phyloP scores from a whole-genome alignment of 2,113 vertebrate genomes.

The Syngnathus typhle region DNA sequence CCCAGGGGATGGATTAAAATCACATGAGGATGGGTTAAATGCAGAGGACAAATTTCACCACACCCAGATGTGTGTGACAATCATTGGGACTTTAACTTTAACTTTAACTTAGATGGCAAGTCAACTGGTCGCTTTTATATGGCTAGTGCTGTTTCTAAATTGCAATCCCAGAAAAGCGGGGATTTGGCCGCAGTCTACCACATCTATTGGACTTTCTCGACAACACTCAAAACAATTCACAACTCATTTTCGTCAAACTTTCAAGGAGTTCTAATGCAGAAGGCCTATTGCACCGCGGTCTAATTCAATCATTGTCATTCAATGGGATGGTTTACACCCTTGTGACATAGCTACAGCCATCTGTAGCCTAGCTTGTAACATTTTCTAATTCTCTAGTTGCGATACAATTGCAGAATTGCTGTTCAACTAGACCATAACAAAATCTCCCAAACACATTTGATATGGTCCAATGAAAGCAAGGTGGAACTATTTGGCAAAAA shows the following conservation, averaged over 20 bases:
- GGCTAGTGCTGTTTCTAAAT: not conserved
- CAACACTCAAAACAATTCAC: constrained; percentile 4
- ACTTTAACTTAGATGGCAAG: too few relatives aligned
- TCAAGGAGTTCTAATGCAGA: not conserved
- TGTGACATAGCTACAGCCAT: not conserved
- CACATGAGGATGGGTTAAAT: too few relatives aligned
- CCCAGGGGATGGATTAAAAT: too few relatives aligned
- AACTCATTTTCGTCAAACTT: not conserved
- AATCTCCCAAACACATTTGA: too few relatives aligned
- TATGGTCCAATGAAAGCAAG: too few relatives aligned
- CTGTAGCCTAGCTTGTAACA: not conserved
- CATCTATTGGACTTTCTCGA: not conserved
- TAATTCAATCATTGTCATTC: not conserved
- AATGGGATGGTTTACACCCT: not conserved
- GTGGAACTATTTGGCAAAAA: too few relatives aligned
- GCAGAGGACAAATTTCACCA: too few relatives aligned
- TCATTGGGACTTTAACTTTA: too few relatives aligned
- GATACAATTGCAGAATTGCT: not conserved
- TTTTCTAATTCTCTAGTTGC: not conserved
- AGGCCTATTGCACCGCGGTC: not conserved
- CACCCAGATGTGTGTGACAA: too few relatives aligned
- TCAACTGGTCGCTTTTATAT: constrained; percentile 2
- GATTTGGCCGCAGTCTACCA: not conserved
- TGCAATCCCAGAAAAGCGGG: not conserved
- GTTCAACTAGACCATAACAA: too few relatives aligned